Conservation (phyloP, 1,140 invertebrate species). For the Caerostris extrusa region DNA sequence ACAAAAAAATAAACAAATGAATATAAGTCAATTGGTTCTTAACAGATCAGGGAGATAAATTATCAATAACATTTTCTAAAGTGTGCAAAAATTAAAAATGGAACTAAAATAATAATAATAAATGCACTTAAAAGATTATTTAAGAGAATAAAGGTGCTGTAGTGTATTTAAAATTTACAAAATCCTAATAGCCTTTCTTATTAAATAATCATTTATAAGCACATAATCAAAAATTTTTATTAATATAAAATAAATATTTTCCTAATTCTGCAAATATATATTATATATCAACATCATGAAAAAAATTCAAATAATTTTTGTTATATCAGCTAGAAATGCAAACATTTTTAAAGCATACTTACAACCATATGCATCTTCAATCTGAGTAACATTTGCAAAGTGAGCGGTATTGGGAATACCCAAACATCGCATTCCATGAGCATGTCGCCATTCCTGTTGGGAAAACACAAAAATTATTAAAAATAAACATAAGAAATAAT, state of each 20-base stretch:
- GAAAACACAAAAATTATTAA: neutral
- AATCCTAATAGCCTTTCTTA: neutral
- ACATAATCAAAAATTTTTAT: neutral
- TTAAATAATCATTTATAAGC: neutral
- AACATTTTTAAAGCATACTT: conserved; percentile 81
- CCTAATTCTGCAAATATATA: neutral
- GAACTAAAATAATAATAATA: too few species aligned
- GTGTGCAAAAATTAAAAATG: too few species aligned
- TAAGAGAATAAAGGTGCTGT: too few species aligned
- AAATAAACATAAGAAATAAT: neutral
- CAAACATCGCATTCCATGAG: conserved; percentile 99
- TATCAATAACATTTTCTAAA: too few species aligned
- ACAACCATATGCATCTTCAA: conserved; percentile 97
- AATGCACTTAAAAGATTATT: too few species aligned
- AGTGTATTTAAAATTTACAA: conserved; percentile 26
- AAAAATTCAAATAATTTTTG: neutral
- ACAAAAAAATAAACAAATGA: conserved; percentile 75
- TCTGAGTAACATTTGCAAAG: conserved; percentile 99
- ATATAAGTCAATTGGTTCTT: conserved; percentile 59
- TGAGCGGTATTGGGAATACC: conserved; percentile 99
- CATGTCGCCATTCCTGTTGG: conserved; percentile 96
- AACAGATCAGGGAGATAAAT: neutral
- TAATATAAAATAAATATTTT: neutral
- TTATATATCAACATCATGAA: neutral
- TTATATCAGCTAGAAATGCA: neutral